phyloP scores from a whole-genome alignment of 2,888 invertebrate species.

The Nomada fucata region DNA sequence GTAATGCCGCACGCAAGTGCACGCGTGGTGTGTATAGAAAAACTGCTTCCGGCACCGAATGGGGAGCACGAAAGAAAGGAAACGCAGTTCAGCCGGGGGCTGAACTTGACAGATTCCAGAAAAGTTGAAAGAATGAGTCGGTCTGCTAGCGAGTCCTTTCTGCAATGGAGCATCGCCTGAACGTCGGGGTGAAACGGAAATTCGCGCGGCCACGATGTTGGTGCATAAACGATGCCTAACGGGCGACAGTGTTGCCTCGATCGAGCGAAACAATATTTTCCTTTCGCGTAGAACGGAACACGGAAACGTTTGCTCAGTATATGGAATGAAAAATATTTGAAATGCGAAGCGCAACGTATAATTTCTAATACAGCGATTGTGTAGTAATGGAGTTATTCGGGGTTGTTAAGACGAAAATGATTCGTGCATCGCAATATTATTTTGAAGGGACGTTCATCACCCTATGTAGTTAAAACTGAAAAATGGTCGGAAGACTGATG shows the following conservation, averaged over 20 bases:
- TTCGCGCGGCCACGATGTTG: conserved; percentile 20
- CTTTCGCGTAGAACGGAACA: not conserved
- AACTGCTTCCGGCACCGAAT: conserved; percentile 62
- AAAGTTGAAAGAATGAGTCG: conserved; percentile 77
- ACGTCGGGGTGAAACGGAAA: conserved; percentile 26
- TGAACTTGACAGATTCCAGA: conserved; percentile 78
- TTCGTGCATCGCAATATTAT: too few species aligned
- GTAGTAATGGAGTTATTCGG: too few species aligned
- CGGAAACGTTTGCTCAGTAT: not conserved
- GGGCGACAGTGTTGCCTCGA: conserved; percentile 19
- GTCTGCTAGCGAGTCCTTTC: conserved; percentile 67
- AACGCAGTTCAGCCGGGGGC: conserved; percentile 74
- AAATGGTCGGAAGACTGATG: too few species aligned
- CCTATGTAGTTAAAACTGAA: too few species aligned
- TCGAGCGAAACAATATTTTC: not conserved
- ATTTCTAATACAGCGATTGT: too few species aligned
- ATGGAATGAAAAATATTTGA: too few species aligned
- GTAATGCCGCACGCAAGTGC: conserved; percentile 37
- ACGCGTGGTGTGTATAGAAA: conserved; percentile 22
- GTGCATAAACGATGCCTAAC: conserved; percentile 15
- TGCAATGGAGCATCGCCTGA: conserved; percentile 60
- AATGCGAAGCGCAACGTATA: too few species aligned
- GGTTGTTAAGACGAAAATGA: too few species aligned
- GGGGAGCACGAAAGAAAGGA: conserved; percentile 62
- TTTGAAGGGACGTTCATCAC: too few species aligned